Conservation (phyloP, 2,888 invertebrate genomes). For the Spilarctia lutea region DNA sequence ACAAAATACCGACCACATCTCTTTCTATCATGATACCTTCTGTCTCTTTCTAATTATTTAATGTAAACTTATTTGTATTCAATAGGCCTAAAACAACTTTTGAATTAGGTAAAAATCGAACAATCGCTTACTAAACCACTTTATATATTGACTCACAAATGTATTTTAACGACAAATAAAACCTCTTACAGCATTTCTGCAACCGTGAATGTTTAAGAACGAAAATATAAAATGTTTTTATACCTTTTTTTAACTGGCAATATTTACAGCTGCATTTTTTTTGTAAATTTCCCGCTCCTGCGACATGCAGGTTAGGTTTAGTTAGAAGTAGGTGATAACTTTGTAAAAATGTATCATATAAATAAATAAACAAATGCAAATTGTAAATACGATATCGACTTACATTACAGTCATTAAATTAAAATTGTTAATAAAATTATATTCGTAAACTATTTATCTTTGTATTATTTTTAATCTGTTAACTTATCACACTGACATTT, state of each 20-base stretch:
- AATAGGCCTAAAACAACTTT: constrained; percentile 7
- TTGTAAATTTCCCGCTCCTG: constrained; percentile 51
- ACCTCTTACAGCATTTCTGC: constrained; percentile 44
- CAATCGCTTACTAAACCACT: not conserved
- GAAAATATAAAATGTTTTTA: constrained; percentile 33
- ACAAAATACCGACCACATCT: not conserved
- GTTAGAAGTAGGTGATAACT: constrained; percentile 66
- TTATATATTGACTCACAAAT: not conserved
- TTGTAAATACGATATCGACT: constrained; percentile 86
- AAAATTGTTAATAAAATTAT: constrained; percentile 87
- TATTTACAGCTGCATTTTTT: constrained; percentile 46
- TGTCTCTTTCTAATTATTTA: not conserved
- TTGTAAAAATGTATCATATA: constrained; percentile 85
- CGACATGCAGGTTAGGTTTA: constrained; percentile 43
- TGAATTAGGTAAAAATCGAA: not conserved
- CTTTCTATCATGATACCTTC: not conserved
- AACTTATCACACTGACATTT: not conserved
- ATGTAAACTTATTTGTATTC: not conserved
- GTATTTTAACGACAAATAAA: constrained; percentile 14
- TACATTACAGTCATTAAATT: constrained; percentile 86
- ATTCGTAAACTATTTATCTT: constrained; percentile 81
- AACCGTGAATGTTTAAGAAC: constrained; percentile 18
- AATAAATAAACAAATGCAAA: constrained; percentile 65
- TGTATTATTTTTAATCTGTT: constrained; percentile 62
- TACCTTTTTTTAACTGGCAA: constrained; percentile 38